Conservation (phyloP, 2,797 vertebrate genomes). For the Brachyalestes nurse region DNA sequence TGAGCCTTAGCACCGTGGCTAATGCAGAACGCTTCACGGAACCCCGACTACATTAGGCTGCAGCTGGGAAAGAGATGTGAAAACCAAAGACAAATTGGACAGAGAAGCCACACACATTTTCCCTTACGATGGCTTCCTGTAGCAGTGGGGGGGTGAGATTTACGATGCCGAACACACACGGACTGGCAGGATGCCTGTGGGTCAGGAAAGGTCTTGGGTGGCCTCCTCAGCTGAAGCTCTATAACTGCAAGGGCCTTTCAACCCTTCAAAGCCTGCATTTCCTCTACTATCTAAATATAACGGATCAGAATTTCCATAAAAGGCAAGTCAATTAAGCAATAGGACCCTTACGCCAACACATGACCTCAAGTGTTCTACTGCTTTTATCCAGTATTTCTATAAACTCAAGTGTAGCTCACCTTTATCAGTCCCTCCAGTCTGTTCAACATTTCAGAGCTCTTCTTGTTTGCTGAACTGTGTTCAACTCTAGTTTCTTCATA, state of each 20-base stretch:
- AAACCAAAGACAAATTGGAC: not conserved
- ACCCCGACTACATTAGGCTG: not conserved
- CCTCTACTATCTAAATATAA: not conserved
- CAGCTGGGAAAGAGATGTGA: not conserved
- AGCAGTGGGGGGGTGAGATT: constrained; percentile 11
- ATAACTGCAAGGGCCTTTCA: not conserved
- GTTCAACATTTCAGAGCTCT: no score
- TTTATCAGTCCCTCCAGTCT: no score
- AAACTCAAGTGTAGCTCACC: no score
- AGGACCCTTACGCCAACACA: no score
- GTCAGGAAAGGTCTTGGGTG: constrained; percentile 13
- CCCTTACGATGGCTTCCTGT: constrained; percentile 13
- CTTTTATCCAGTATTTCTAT: no score
- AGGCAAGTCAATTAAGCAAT: no score
- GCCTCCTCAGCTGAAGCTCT: not conserved
- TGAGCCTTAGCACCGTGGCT: not conserved
- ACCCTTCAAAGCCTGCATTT: not conserved
- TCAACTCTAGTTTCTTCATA: no score
- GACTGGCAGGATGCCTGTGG: constrained; percentile 22
- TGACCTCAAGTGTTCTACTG: no score
- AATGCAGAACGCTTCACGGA: not conserved
- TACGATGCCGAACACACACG: constrained; percentile 19
- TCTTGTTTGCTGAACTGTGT: no score
- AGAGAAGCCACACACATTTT: not conserved
- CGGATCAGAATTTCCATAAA: no score